Percentiles rank a stretch among this genome's conserved stretches.
Conservation (phyloP, 2,888 invertebrate genomes). For the Papilio protenor region DNA sequence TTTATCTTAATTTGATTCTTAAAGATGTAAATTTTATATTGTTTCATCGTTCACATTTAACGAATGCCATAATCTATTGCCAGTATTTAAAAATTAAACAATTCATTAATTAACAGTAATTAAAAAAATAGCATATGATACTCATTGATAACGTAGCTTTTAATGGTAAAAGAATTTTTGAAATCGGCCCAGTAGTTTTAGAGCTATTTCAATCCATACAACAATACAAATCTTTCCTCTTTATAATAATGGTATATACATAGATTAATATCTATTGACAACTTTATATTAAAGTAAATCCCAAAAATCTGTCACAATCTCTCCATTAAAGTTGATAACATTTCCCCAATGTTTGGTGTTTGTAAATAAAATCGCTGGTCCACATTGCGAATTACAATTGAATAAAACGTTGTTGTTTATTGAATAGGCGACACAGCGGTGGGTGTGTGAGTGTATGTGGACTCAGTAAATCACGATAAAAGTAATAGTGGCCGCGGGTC, state of each 20-base stretch:
- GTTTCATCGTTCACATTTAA: background rate
- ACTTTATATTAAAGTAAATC: no score
- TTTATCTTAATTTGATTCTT: background rate
- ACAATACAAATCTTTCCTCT: no score
- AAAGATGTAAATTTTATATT: background rate
- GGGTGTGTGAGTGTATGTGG: constrained; percentile 49
- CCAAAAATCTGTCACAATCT: background rate
- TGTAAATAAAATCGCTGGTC: background rate
- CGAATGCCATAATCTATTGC: background rate
- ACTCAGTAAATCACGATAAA: constrained; percentile 69
- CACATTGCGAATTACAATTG: constrained; percentile 13
- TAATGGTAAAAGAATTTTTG: no score
- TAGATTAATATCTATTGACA: no score
- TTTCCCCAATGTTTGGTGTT: background rate
- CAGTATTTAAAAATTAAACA: no score
- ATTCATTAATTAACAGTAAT: no score
- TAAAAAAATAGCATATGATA: no score
- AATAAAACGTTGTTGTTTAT: constrained; percentile 24
- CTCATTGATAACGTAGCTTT: no score
- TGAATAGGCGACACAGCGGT: constrained; percentile 28
- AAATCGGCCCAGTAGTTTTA: no score
- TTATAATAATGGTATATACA: no score
- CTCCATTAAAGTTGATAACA: background rate
- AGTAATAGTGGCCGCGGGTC: constrained; percentile 66
- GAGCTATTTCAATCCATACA: no score